phyloP scores from a whole-genome alignment of 2,113 vertebrate species.

The Ovibos moschatus region DNA sequence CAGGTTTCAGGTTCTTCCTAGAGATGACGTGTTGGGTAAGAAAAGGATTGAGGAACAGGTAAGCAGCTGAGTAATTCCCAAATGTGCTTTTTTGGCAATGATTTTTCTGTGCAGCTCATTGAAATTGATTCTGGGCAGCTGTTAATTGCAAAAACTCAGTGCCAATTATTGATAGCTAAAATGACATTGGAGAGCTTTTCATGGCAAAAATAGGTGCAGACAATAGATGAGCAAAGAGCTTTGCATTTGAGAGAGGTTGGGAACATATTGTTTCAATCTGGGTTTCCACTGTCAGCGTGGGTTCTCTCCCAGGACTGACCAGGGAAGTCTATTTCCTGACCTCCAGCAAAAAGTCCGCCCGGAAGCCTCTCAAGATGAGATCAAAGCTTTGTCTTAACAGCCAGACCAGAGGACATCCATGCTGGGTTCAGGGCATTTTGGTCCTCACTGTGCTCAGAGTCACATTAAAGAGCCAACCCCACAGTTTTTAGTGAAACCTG shows the following conservation, averaged over 20 bases:
- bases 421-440: background rate
- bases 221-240: slow-evolving; percentile 24
- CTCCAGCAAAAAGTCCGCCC: background rate
- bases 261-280: background rate
- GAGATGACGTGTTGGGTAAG: background rate
- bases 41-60: background rate
- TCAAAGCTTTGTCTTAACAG: slow-evolving; percentile 17
- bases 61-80: background rate
- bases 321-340: background rate
- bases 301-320: background rate
- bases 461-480: background rate
- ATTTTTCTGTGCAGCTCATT: background rate
- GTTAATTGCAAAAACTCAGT: slow-evolving; percentile 30
- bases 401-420: background rate
- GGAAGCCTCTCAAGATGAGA: background rate
- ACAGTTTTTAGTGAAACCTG: background rate
- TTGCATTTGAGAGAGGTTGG: background rate
- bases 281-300: background rate
- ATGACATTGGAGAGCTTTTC: background rate
- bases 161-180: slow-evolving; percentile 51
- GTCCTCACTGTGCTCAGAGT: background rate
- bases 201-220: slow-evolving; percentile 13
- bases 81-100: background rate
- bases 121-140: slow-evolving; percentile 34
- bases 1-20: background rate